Percentiles rank a stretch among this genome's conserved stretches.
phyloP scores from a whole-genome alignment of 2,113 vertebrate genomes.

The Patagioenas fasciata region DNA sequence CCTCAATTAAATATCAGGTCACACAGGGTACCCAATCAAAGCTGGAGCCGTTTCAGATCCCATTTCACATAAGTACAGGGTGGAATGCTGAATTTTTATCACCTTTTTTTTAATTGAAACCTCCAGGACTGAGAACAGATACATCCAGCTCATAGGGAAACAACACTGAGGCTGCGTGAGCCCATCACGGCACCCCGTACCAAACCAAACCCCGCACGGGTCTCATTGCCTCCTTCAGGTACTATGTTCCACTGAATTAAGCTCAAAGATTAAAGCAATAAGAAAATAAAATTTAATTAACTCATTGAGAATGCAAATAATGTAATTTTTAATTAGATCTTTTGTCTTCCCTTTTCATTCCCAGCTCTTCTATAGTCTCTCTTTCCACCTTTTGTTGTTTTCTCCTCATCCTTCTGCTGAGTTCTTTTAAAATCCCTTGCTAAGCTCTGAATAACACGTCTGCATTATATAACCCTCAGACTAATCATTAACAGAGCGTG shows the following conservation, averaged over 20 bases:
- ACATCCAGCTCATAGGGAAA: background rate
- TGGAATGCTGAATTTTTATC: conserved; percentile 1
- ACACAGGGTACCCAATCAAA: background rate
- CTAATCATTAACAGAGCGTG: background rate
- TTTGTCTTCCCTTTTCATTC: conserved; percentile 25
- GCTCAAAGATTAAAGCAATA: conserved; percentile 33
- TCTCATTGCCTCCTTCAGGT: background rate
- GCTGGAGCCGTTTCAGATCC: background rate
- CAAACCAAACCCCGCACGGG: fast-evolving
- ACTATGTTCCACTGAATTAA: conserved; percentile 15
- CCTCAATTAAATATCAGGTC: conserved; percentile 7
- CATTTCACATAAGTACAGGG: background rate
- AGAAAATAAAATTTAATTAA: conserved; percentile 48
- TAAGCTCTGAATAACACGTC: background rate
- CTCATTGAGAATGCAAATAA: conserved; percentile 45
- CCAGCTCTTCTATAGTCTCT: background rate
- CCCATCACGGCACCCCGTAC: background rate
- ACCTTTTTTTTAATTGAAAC: background rate
- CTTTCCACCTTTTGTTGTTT: background rate
- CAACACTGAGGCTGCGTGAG: fast-evolving
- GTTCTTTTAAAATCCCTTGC: background rate
- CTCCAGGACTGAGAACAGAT: background rate
- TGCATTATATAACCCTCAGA: background rate
- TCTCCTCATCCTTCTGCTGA: background rate
- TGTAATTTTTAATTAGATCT: conserved; percentile 45